These are phyloP conservation scores for Antheraea pernyi DNA, from an alignment of 1,140 invertebrate species.

Conservation along the genomic window DNA sequence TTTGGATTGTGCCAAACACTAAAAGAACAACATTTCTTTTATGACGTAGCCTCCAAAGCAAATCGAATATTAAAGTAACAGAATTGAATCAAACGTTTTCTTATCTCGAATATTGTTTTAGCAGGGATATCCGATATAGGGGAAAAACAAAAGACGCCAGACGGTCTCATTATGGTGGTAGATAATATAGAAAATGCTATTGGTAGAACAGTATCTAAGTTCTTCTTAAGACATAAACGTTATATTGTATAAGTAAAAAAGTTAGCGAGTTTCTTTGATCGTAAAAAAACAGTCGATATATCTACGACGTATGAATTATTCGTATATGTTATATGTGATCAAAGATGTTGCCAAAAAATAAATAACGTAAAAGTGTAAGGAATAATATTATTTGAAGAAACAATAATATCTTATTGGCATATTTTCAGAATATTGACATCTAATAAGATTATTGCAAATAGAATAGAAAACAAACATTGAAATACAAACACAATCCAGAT, in stretches of 20 bases:
- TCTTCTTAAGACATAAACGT: background rate
- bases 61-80: background rate
- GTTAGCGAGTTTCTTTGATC: background rate
- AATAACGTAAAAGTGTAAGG: background rate
- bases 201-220: background rate
- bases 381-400: no score
- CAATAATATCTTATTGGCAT: no score
- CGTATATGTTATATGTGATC: background rate
- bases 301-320: background rate
- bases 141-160: conserved; percentile 14
- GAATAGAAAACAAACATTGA: no score
- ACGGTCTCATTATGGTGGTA: conserved; percentile 9
- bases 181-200: background rate
- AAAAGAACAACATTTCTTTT: background rate
- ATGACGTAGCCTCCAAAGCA: background rate
- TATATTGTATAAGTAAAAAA: background rate
- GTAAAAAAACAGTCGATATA: background rate
- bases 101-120: background rate
- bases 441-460: no score
- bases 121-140: background rate
- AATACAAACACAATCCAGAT: no score
- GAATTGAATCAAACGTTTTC: conserved; percentile 5
- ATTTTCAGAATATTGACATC: no score
- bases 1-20: background rate
- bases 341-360: background rate